phyloP scores from a whole-genome alignment of 2,888 invertebrate genomes.

The Caenorhabditis sp. region DNA sequence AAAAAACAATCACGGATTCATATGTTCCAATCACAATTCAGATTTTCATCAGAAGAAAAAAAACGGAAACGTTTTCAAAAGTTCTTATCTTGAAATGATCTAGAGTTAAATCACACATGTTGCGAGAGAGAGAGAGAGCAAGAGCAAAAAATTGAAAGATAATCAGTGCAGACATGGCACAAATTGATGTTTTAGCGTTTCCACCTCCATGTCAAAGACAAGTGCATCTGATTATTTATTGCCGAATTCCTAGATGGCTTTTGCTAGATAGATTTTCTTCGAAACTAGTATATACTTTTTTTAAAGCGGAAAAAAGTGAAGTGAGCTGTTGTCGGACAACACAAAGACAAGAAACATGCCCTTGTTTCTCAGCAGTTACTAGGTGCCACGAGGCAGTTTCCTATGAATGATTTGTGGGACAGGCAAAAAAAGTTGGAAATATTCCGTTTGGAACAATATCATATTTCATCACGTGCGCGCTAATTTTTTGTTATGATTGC shows the following conservation, averaged over 20 bases:
- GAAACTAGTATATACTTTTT: neutral
- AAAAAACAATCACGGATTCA: neutral
- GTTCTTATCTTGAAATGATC: constrained; percentile 39
- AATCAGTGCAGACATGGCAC: constrained; percentile 44
- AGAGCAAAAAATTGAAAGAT: constrained; percentile 57
- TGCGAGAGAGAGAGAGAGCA: constrained; percentile 18
- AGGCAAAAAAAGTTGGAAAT: neutral
- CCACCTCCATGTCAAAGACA: constrained; percentile 45
- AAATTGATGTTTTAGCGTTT: constrained; percentile 43
- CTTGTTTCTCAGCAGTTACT: constrained; percentile 5
- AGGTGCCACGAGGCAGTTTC: constrained; percentile 1
- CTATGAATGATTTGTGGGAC: constrained; percentile 9
- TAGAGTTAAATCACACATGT: constrained; percentile 37
- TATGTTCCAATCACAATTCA: neutral
- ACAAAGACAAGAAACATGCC: neutral
- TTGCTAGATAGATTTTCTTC: neutral
- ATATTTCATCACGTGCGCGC: constrained; percentile 17
- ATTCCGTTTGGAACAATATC: neutral
- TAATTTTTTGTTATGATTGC: constrained; percentile 9
- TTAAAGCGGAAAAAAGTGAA: neutral
- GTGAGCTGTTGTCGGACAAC: neutral
- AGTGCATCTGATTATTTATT: constrained; percentile 56
- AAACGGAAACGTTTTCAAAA: constrained; percentile 50
- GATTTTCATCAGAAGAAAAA: neutral
- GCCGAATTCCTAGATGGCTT: constrained; percentile 13